A percentile compares a stretch with the other conserved stretches of the same genome.
These are phyloP conservation scores for Ellobius talpinus DNA, from an alignment of 2,113 vertebrate genomes.

Conservation along the genomic window DNA sequence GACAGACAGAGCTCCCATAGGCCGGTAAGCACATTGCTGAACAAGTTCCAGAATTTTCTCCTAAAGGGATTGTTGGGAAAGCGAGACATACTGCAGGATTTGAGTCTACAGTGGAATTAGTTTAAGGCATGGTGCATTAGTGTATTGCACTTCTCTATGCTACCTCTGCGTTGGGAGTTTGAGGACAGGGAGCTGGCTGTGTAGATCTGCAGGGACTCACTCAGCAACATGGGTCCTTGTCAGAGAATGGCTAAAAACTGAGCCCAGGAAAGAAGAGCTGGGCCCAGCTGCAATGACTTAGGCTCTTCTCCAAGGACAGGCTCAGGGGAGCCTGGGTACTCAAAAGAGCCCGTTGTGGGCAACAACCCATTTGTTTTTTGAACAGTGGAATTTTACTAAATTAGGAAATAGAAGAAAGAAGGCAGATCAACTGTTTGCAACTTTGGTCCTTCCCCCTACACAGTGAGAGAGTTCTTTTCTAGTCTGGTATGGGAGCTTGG, in stretches of 20 bases:
- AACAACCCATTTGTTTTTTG: background rate
- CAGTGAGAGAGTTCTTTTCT: background rate
- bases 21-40: background rate
- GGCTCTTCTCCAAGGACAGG: background rate
- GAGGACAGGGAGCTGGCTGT: background rate
- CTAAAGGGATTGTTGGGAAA: background rate
- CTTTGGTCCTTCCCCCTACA: no score
- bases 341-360: background rate
- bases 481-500: conserved; percentile 13
- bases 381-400: conserved; percentile 49
- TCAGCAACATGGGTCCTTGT: no score
- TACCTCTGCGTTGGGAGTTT: background rate
- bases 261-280: background rate
- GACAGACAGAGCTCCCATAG: background rate
- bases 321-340: background rate
- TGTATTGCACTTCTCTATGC: background rate
- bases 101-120: background rate
- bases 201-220: background rate
- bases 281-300: background rate
- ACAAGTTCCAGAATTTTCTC: conserved; percentile 34
- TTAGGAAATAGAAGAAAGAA: background rate
- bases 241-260: background rate
- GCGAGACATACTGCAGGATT: background rate
- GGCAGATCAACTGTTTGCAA: background rate
- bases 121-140: background rate